Base-by-base conservation (phyloP, 2,888 invertebrate genomes). In the Griposia aprilina region DNA sequence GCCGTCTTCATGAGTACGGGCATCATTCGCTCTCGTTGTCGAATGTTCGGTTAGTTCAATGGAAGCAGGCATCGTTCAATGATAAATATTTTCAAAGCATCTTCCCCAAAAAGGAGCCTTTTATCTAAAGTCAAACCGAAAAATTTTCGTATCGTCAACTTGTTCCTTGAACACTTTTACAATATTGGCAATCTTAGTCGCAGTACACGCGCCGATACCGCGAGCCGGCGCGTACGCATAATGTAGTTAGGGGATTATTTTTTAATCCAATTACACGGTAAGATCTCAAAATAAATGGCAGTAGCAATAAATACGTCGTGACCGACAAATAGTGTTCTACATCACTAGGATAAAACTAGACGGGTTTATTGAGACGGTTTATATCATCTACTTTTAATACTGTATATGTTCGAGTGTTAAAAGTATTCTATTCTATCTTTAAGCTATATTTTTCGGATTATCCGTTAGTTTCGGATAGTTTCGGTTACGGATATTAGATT, bases 211-310 rank as follows among this genome's bases (percentile, higher is more conserved):
- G n/a, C 23, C 57, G 70, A 86, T 69, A 86, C 45, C 48, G 36
- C 66, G 59, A 59, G 41, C 67, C 68, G 71, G 67, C 87, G 78
- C 73, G 71, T 78, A 74, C 78, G 73, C 80, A 82, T 78, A 76
- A 83, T 86, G 62, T 74, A 70, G 72, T 57, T 66, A 83, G 52
- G 62, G 77, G 81, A 87, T 88, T 88, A 84, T 87, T 87, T 90
- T 89, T 88, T 89, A 89, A 90, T 90, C 88, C 91, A 90, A 87
- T 89, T 81, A 87, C 80, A 87, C 83, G 79, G 86, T 73, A 72
- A 84, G 87, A 86, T 91, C 90, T 91, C 78, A 88, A 92, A 92
- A 91, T 92, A 91, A 88, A 90, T 85, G 85, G 76, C 74, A 73
- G 84, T 72, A 67, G 86, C 84, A 87, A 92, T 92, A 92, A 92